Evolutionary conservation across 2,113 vertebrate genomes (phyloP).

Genomic region (Mustela nigripes): DNA sequence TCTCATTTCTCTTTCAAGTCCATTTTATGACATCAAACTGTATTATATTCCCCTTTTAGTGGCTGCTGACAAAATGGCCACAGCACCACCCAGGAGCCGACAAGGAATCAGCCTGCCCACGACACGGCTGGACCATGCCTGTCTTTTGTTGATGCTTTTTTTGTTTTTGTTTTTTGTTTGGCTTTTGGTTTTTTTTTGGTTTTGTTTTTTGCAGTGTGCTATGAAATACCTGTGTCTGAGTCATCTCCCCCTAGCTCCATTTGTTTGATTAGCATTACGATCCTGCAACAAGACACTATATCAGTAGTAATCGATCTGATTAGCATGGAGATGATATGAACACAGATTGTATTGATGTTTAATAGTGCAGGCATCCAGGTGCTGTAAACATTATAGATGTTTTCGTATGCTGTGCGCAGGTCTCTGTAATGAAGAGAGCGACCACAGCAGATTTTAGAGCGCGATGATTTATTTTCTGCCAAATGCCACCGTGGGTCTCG

Average conservation of each 20-base stretch:
- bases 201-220: neutral
- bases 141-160: slow-evolving; percentile 35
- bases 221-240: slow-evolving; percentile 78
- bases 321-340: slow-evolving; percentile 92
- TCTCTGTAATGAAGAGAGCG: slow-evolving; percentile 82
- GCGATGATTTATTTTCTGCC: slow-evolving; percentile 85
- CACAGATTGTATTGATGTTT: slow-evolving; percentile 90
- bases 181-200: too few species aligned
- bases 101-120: slow-evolving; percentile 22
- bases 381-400: slow-evolving; percentile 86
- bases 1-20: slow-evolving; percentile 84
- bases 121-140: slow-evolving; percentile 9
- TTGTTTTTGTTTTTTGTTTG: neutral
- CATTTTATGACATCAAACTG: slow-evolving; percentile 67
- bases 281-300: slow-evolving; percentile 88
- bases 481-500: slow-evolving; percentile 77
- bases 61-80: slow-evolving; percentile 66
- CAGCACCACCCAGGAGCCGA: slow-evolving; percentile 25
- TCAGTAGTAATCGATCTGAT: slow-evolving; percentile 92
- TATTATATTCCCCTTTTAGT: slow-evolving; percentile 77
- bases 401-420: slow-evolving; percentile 78
- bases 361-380: slow-evolving; percentile 84
- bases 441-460: slow-evolving; percentile 83
- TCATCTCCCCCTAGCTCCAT: slow-evolving; percentile 82
- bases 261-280: slow-evolving; percentile 90